Evolutionary conservation across 2,797 vertebrate genomes (phyloP).

Genomic region (Staurois parvus): DNA sequence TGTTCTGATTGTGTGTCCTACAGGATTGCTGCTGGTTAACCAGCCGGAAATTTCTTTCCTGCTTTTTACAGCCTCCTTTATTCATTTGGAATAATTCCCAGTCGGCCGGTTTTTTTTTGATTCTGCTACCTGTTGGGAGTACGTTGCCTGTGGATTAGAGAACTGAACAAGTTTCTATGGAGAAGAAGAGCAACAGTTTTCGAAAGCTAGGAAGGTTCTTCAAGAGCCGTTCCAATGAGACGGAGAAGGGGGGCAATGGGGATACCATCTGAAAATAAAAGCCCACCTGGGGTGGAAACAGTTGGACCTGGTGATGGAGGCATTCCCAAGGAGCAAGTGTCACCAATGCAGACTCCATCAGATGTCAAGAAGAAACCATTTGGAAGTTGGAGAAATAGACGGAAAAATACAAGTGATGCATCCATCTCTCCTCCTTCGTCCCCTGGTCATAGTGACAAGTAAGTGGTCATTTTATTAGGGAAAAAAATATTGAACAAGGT

Average conservation of each 20-base stretch:
- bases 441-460: slow-evolving; percentile 39
- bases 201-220: slow-evolving; percentile 33
- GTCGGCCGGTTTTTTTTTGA: background rate
- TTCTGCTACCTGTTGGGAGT: background rate
- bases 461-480: background rate
- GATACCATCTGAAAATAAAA: background rate
- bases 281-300: background rate
- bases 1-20: no score
- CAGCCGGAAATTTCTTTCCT: background rate
- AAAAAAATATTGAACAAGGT: no score
- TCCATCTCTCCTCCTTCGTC: slow-evolving; percentile 36
- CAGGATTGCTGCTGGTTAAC: background rate
- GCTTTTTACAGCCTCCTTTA: background rate
- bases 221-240: background rate
- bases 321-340: background rate
- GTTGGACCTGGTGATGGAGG: background rate
- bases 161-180: slow-evolving; percentile 18
- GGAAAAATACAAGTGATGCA: slow-evolving; percentile 1
- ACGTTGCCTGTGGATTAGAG: background rate
- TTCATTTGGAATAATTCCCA: slow-evolving; percentile 1
- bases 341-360: background rate
- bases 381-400: slow-evolving; percentile 53
- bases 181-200: slow-evolving; percentile 47
- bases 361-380: slow-evolving; percentile 44
- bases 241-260: slow-evolving; percentile 21